phyloP scores from a whole-genome alignment of 2,888 invertebrate genomes.

The Chydorus sphaericus region DNA sequence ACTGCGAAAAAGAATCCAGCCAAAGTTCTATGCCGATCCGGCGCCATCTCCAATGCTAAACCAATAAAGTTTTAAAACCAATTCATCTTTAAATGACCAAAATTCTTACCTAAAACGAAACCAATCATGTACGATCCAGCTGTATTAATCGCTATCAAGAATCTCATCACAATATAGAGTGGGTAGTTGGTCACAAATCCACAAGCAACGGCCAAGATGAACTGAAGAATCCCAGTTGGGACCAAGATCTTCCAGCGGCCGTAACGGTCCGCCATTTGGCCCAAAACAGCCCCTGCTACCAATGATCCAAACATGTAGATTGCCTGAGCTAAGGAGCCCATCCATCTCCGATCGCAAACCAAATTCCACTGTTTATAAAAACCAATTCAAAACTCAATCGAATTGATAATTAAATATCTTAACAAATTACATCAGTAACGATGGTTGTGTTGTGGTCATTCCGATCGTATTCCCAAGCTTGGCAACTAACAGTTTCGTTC shows the following conservation, averaged over 20 bases:
- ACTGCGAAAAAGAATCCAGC: conserved; percentile 68
- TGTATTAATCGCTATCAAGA: conserved; percentile 62
- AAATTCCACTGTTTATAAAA: conserved; percentile 50
- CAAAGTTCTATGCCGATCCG: conserved; percentile 57
- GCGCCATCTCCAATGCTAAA: conserved; percentile 72
- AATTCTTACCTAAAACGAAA: conserved; percentile 34
- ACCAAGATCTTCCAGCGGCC: conserved; percentile 66
- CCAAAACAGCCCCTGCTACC: conserved; percentile 58
- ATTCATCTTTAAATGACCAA: neutral
- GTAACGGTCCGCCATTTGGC: conserved; percentile 59
- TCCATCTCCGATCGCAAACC: conserved; percentile 64
- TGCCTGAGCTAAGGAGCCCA: conserved; percentile 60
- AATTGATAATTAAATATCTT: neutral
- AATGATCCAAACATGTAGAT: conserved; percentile 68
- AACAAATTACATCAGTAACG: conserved; percentile 39
- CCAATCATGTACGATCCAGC: conserved; percentile 55
- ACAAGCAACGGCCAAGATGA: conserved; percentile 51
- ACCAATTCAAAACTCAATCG: conserved; percentile 2
- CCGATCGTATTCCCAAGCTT: conserved; percentile 52
- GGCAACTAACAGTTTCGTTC: conserved; percentile 23
- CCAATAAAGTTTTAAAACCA: conserved; percentile 14
- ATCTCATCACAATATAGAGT: conserved; percentile 51
- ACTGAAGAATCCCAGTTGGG: conserved; percentile 51
- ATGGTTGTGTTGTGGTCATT: conserved; percentile 56
- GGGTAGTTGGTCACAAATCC: conserved; percentile 65